Conservation (phyloP, 1,140 invertebrate species). For the Sinella curviseta region DNA sequence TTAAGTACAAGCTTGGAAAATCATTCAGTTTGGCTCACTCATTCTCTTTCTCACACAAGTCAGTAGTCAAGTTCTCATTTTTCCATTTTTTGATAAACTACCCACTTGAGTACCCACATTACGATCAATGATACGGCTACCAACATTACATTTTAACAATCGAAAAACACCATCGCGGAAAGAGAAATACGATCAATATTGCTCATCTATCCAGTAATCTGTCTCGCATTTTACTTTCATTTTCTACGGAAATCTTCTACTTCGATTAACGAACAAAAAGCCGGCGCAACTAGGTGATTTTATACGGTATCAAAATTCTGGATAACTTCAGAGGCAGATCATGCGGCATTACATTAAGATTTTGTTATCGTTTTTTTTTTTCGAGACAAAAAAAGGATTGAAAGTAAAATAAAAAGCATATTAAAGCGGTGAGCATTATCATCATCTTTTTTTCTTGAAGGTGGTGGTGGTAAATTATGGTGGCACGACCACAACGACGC, state of each 20-base stretch:
- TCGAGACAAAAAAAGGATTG: not conserved
- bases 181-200: not conserved
- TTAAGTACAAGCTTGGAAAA: not conserved
- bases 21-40: not conserved
- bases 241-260: not conserved
- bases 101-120: constrained; percentile 3
- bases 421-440: constrained; percentile 21
- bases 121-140: constrained; percentile 9
- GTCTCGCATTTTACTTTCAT: constrained; percentile 3
- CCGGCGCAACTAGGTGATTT: constrained; percentile 2
- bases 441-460: not conserved
- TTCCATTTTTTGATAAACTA: constrained; percentile 14
- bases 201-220: not conserved
- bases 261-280: not conserved
- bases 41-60: not conserved
- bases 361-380: not conserved
- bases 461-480: constrained; percentile 14
- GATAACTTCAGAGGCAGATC: not conserved
- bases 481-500: not conserved
- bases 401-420: constrained; percentile 24
- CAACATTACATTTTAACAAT: not conserved
- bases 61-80: too few relatives aligned
- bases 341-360: not conserved
- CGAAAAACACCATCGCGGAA: too few relatives aligned
- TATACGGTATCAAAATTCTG: constrained; percentile 1